phyloP scores from a whole-genome alignment of 1,140 invertebrate species.

The Cotesia typhae region DNA sequence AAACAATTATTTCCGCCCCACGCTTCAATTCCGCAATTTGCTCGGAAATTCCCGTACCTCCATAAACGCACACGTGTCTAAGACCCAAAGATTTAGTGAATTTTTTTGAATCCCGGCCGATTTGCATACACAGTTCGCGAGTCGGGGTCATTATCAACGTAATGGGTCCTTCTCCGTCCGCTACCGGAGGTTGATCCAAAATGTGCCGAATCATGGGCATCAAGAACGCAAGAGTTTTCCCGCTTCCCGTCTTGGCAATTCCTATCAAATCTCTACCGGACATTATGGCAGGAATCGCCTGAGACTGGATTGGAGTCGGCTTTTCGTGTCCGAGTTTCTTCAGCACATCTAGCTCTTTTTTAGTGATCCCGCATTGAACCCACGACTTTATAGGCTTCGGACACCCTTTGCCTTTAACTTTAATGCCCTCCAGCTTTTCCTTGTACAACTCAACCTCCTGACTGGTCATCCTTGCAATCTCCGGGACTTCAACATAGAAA shows the following conservation, averaged over 20 bases:
- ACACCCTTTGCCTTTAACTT: slow-evolving; percentile 86
- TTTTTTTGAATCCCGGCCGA: slow-evolving; percentile 95
- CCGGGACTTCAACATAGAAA: slow-evolving; percentile 96
- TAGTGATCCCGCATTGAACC: slow-evolving; percentile 98
- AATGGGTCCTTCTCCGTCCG: slow-evolving; percentile 97
- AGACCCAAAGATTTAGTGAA: slow-evolving; percentile 91
- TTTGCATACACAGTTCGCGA: slow-evolving; percentile 98
- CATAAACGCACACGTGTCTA: slow-evolving; percentile 96
- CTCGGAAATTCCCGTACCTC: slow-evolving; percentile 96
- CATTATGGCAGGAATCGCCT: slow-evolving; percentile 99
- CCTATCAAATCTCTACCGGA: slow-evolving; percentile 96
- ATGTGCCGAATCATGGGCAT: slow-evolving; percentile 99
- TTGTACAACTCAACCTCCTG: slow-evolving; percentile 90
- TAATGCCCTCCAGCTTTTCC: slow-evolving; percentile 83
- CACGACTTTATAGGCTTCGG: slow-evolving; percentile 96
- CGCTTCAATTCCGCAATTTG: slow-evolving; percentile 98
- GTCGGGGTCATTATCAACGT: slow-evolving; percentile 98
- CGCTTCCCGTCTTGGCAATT: slow-evolving; percentile 99
- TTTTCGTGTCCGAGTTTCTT: slow-evolving; percentile 95
- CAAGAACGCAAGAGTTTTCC: slow-evolving; percentile 98
- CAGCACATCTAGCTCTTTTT: slow-evolving; percentile 93
- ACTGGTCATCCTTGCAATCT: slow-evolving; percentile 86
- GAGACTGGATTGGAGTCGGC: slow-evolving; percentile 98
- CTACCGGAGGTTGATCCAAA: slow-evolving; percentile 90
- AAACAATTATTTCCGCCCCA: slow-evolving; percentile 98